Base-by-base conservation (phyloP, 2,797 vertebrate species). In the Sebastes cheni region DNA sequence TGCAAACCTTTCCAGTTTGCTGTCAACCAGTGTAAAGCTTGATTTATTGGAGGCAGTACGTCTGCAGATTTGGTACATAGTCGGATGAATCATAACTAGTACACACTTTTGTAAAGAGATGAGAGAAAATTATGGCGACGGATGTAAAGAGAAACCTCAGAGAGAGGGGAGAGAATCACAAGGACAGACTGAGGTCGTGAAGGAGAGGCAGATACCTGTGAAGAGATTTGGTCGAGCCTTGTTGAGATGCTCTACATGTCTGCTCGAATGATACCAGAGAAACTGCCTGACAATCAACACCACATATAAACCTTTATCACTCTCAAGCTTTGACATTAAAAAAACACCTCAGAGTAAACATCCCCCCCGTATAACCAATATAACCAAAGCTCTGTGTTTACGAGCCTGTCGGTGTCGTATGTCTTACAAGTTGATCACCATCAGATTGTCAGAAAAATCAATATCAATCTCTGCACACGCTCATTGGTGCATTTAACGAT, bases 281-380 rank as follows among this genome's bases (percentile, higher is more conserved):
- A 60, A 69, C 77, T 67, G 46, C 36, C 30, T 60, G 39, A 78
- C 54, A 69, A 71, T 85, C 82, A 29, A 81, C 34, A 81, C 14
- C 65, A 52, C 39, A 62, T 68, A 78, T 88, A 91, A 93, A 93
- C 59, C 36, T 91, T 92, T 84, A 89, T 79, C 66, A 42, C 78
- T 74, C 80, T 75, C 86, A 55, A 83, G 72, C 64, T 77, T 29
- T 80, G 75, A 61, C 58, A 72, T 82, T 29, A 56, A 83, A 84
- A 85, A 85, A 82, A 61, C 67, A 75, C 72, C 79, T 79, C 55
- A 56, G 84, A 76, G 84, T 86, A 87, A 91, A 90, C 72, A 81
- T 73, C 34, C 9, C 34, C 32, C 22, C 42, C 54, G 1, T 60
- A 79, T 74, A 83, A 59, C 78, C 32, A 71, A 64, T 60, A 60